A percentile compares a stretch with the other conserved stretches of the same genome.
Evolutionary conservation across 2,888 invertebrate genomes (phyloP).

Genomic region (Amphiduros pacificus): DNA sequence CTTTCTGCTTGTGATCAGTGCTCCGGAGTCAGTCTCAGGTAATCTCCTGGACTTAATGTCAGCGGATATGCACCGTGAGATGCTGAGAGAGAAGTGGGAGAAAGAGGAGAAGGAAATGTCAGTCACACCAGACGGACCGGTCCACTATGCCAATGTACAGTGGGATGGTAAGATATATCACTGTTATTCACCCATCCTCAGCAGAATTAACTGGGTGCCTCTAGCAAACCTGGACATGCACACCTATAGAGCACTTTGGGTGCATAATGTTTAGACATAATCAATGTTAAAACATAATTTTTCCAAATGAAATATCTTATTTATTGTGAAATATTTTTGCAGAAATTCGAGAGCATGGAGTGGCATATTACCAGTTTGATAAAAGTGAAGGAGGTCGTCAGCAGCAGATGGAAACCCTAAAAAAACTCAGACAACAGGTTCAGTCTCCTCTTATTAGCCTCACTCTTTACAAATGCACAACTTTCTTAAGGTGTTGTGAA

Average conservation of each 20-base stretch:
- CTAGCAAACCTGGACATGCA: too few relatives aligned
- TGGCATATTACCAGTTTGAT: constrained; percentile 88
- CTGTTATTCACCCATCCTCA: too few relatives aligned
- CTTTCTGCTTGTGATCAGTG: too few relatives aligned
- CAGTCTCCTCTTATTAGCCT: too few relatives aligned
- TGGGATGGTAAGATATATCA: constrained; percentile 73
- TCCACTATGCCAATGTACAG: constrained; percentile 89
- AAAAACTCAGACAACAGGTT: constrained; percentile 67
- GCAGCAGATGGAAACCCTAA: constrained; percentile 79
- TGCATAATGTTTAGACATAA: too few relatives aligned
- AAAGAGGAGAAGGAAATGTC: constrained; percentile 68
- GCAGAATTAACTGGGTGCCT: too few relatives aligned
- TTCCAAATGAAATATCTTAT: background rate
- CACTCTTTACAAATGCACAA: too few relatives aligned
- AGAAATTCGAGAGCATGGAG: constrained; percentile 90
- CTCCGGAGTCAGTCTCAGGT: too few relatives aligned
- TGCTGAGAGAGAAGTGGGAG: constrained; percentile 79
- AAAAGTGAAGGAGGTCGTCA: constrained; percentile 78
- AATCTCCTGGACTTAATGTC: constrained; percentile 62
- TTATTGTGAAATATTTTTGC: constrained; percentile 24
- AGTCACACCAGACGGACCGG: constrained; percentile 65
- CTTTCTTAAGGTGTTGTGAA: too few relatives aligned
- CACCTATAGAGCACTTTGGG: too few relatives aligned
- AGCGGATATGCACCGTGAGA: constrained; percentile 67
- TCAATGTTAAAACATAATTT: too few relatives aligned